Evolutionary conservation across 2,113 vertebrate species (phyloP), one percentile per base, ranked within the genome.

Genomic region (Ceyx cyanopectus): DNA sequence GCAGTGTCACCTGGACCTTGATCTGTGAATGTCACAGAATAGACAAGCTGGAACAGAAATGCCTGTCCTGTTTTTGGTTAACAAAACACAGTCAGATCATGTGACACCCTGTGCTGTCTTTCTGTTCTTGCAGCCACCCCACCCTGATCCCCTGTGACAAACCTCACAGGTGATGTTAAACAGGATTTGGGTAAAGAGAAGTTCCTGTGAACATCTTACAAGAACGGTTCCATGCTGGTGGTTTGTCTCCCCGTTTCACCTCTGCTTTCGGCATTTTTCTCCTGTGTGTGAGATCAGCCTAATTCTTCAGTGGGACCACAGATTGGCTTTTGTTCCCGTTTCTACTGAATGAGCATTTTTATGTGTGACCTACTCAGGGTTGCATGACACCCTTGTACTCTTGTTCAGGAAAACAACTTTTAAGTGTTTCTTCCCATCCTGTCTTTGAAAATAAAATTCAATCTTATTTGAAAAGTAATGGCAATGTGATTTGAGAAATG

Each of bases 391-490:
- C 16, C 7, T 67, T 65, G 26, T 48, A 12, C 40, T 86, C 23
- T 81, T 40, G 9, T 62, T 85, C 67, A 85, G 46, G 24, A 74
- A 77, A 92, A 30, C 10, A 41, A 30, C 0, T 1, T 83, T 66
- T 45, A 92, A 57, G 45, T 45, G 8, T 74, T 81, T 75, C 6
- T 75, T 93, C 37, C 37, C 9, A 20, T 81, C 46, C 19, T 57
- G 11, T 45, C 21, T 81, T 75, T 48, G 62, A 79, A 93, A 90
- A 84, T 57, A 34, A 62, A 88, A 46, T 70, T 91, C 26, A 50
- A 0, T 48, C 43, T 80, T 72, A 15, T 58, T 73, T 80, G 51
- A 37, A 75, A 90, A 62, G 32, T 75, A 54, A 53, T 26, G 15
- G 5, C 29, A 19, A 19, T 67, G 13, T 77, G 53, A 34, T 15